Base-by-base conservation (phyloP, 2,888 invertebrate species). In the Melieria picta region DNA sequence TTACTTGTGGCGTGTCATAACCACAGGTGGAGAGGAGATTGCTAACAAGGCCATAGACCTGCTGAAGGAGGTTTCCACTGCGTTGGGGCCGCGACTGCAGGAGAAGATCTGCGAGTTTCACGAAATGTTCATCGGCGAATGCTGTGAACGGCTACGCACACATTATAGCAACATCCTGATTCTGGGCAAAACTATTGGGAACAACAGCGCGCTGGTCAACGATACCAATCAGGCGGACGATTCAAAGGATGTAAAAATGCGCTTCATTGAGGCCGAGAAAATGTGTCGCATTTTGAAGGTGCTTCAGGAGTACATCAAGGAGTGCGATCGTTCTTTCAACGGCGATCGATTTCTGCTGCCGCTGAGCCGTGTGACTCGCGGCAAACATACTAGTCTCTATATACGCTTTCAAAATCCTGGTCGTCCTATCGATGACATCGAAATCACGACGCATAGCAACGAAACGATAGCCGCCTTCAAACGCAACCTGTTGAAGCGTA, bases 231-330 rank as follows among this genome's bases (percentile, higher is more conserved):
- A 78, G 76, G 82, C 75, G 52, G 80, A 60, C 75, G 82, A 82
- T 50, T 81, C 82, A 0, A 85, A 85, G 72, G 86, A 87, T 75
- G 80, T 80, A 7, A 84, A 85, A 76, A 80, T 85, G 80, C 82
- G 85, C 56, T 82, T 83, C 52, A 84, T 83, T 10, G 94, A 94
- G 85, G 93, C 93, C 6, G 91, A 93, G 73, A 92, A 94, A 87
- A 96, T 98, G 93, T 95, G 95, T 86, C 91, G 98, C 78, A 94
- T 98, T 69, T 91, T 98, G 87, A 94, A 95, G 88, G 97, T 98
- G 82, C 90, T 98, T 82, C 94, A 95, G 85, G 98, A 98, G 88
- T 98, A 98, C 86, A 92, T 98, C 75, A 94, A 93, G 80, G 97
- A 98, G 88, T 98, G 97, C 89, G 98, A 98, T 89, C 92, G 92